Conservation (phyloP, 1,140 invertebrate genomes). For the Orius insidiosus region DNA sequence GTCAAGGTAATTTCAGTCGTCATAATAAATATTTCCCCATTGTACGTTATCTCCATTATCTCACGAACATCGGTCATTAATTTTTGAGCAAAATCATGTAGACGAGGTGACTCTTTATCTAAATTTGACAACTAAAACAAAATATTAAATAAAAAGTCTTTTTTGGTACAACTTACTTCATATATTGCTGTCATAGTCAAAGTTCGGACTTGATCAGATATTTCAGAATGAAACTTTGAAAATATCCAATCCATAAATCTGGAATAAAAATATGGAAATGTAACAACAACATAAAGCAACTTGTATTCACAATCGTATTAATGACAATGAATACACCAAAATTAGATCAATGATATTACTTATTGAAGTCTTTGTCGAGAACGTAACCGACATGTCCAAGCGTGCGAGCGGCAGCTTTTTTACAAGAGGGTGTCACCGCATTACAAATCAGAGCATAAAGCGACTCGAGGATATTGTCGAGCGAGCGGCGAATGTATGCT, state of each 20-base stretch:
- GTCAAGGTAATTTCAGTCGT: slow-evolving; percentile 62
- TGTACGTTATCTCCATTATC: slow-evolving; percentile 66
- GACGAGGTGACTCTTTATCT: too few relatives aligned
- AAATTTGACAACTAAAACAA: too few relatives aligned
- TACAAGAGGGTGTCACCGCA: slow-evolving; percentile 1
- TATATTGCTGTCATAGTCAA: too few relatives aligned
- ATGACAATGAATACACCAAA: too few relatives aligned
- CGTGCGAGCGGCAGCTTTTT: slow-evolving; percentile 8
- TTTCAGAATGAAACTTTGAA: too few relatives aligned
- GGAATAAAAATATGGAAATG: too few relatives aligned
- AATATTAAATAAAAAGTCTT: background rate
- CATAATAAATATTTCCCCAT: slow-evolving; percentile 55
- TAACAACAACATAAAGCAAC: too few relatives aligned
- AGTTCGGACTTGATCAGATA: too few relatives aligned
- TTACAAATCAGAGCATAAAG: slow-evolving; percentile 9
- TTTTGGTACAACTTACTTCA: slow-evolving; percentile 2
- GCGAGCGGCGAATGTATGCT: slow-evolving; percentile 13
- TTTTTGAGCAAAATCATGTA: slow-evolving; percentile 22
- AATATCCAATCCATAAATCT: too few relatives aligned
- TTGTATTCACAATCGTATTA: too few relatives aligned
- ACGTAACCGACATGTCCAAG: slow-evolving; percentile 14
- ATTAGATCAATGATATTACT: too few relatives aligned
- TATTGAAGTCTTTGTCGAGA: slow-evolving; percentile 15
- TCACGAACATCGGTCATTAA: slow-evolving; percentile 51
- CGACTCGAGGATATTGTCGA: slow-evolving; percentile 13